A percentile compares a stretch with the other conserved stretches of the same genome.
Conservation (phyloP, 2,888 invertebrate species). For the Torymus texanus region DNA sequence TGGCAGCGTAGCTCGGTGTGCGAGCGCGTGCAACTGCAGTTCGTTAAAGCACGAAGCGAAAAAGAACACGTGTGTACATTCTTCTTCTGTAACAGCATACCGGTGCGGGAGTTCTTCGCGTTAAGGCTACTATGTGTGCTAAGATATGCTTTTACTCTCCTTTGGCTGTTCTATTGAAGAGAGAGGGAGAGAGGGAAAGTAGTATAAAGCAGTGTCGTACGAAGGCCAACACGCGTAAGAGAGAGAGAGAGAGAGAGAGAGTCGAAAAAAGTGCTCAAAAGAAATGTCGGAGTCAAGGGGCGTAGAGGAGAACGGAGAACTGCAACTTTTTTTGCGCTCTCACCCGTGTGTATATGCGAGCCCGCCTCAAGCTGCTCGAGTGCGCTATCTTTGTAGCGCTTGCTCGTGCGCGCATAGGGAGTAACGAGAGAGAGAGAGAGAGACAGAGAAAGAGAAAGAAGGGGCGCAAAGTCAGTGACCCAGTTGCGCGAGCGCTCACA, state of each 20-base stretch:
- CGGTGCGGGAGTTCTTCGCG: no score
- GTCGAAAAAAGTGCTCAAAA: slow-evolving; percentile 5
- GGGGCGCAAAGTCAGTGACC: slow-evolving; percentile 24
- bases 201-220: no score
- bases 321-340: slow-evolving; percentile 14
- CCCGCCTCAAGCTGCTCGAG: slow-evolving; percentile 19
- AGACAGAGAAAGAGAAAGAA: background rate
- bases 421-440: background rate
- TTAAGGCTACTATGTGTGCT: no score
- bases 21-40: background rate
- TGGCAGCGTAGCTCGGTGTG: background rate
- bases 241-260: background rate
- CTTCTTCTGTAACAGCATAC: no score
- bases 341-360: no score
- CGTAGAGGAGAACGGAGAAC: background rate
- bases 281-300: background rate
- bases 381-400: slow-evolving; percentile 34
- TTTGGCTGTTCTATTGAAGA: no score
- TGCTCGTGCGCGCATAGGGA: background rate
- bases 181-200: background rate
- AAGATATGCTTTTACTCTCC: no score
- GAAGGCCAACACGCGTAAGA: background rate
- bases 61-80: no score
- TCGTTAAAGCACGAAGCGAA: slow-evolving; percentile 20
- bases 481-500: slow-evolving; percentile 3